Evolutionary conservation across 2,113 vertebrate genomes (phyloP), one percentile per base, ranked within the genome.

Genomic region (Tragelaphus buxtoni): DNA sequence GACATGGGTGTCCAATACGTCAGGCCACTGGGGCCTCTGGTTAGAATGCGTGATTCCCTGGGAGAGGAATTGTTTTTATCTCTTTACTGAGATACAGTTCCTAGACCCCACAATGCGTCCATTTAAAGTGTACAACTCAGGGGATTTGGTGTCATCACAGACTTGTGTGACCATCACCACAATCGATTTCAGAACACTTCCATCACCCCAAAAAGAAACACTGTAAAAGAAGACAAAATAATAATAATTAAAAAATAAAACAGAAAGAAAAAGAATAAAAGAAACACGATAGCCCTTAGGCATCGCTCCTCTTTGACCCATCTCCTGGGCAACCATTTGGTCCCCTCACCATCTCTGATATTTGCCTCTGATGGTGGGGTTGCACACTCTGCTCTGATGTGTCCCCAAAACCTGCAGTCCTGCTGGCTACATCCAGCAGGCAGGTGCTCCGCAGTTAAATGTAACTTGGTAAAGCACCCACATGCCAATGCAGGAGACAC

Each of bases 261-360:
- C 1, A 2, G n/a, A 69, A 69, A 39, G 65, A 69, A 11, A 69
- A 69, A 35, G n/a, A 69, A 22, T 69, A 35, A 22, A 69, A 69
- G 65, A 35, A 69, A 69, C n/a, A 69, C 9, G 1, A 5, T 22
- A 10, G 65, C 47, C 26, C 22, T 17, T 32, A 45, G 30, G 42
- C 17, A 1, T 9, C 4, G 0, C n/a, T 22, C 22, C 5, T 18
- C 24, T 39, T 0, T 6, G 5, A 16, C 24, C 7, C 4, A 1
- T 24, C 11, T 39, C 17, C 17, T 4, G 7, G 47, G 24, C 82
- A 2, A 3, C n/a, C 30, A 2, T 55, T 5, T 22, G 2, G 6
- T n/a, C 60, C 17, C 35, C 42, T 60, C 10, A 72, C 47, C 0
- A 3, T 10, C 13, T 42, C 42, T 45, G 51, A 76, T 53, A 7